phyloP scores from a whole-genome alignment of 2,888 invertebrate species.

The Gastracanthus pulcherrimus region DNA sequence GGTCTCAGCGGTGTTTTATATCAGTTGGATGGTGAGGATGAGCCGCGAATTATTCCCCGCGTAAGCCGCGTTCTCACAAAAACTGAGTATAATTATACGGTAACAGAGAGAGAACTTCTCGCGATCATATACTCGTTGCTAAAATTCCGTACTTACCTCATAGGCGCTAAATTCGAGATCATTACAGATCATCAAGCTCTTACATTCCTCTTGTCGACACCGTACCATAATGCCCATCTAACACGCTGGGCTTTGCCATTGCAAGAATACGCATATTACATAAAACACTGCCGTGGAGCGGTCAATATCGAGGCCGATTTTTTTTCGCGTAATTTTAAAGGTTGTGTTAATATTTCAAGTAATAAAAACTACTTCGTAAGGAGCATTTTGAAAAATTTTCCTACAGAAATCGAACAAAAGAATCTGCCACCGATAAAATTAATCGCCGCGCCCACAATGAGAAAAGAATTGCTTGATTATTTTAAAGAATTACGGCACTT shows the following conservation, averaged over 20 bases:
- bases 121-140: conserved; percentile 40
- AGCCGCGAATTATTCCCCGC: conserved; percentile 50
- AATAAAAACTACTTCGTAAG: neutral
- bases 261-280: conserved; percentile 40
- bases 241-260: conserved; percentile 30
- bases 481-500: too few species aligned
- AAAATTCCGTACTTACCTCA: too few species aligned
- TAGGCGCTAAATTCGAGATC: conserved; percentile 37
- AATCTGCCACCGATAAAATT: too few species aligned
- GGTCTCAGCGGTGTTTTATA: neutral
- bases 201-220: conserved; percentile 21
- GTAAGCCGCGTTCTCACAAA: conserved; percentile 60
- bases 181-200: conserved; percentile 49
- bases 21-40: neutral
- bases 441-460: too few species aligned
- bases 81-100: conserved; percentile 57
- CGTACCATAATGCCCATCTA: conserved; percentile 33
- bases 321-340: neutral
- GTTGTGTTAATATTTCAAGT: neutral
- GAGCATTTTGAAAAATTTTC: neutral
- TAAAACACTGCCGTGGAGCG: conserved; percentile 34
- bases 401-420: too few species aligned
- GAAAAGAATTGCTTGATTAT: too few species aligned
- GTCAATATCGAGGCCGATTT: conserved; percentile 50
- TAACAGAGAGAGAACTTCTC: conserved; percentile 63